A percentile compares a stretch with the other conserved stretches of the same genome.
These are phyloP conservation scores for Balaenoptera acutorostrata DNA, from an alignment of 2,113 vertebrate species.

Conservation along the genomic window DNA sequence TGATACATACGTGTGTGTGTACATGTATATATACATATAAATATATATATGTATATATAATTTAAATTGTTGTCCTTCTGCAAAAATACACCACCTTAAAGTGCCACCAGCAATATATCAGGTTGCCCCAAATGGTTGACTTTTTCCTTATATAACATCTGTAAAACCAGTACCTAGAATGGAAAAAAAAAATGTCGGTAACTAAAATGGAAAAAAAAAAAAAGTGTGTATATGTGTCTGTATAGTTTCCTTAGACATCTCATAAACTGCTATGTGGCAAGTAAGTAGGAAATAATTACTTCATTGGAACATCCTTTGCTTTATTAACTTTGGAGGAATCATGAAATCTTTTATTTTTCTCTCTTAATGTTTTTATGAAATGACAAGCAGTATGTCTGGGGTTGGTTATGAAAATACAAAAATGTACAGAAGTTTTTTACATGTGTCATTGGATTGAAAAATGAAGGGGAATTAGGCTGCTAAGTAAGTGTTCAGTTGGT, in stretches of 20 bases:
- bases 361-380: background rate
- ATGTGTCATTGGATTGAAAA: background rate
- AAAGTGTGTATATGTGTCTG: background rate
- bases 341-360: slow-evolving; percentile 11
- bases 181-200: background rate
- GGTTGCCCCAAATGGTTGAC: background rate
- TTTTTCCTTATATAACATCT: background rate
- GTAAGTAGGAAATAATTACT: background rate
- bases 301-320: background rate
- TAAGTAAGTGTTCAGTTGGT: background rate
- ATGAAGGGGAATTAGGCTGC: background rate
- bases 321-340: background rate
- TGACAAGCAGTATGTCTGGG: background rate
- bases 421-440: background rate
- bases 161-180: background rate
- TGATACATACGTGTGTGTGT: background rate
- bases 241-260: background rate
- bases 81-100: background rate
- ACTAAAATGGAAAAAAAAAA: background rate
- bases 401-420: background rate
- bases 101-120: background rate
- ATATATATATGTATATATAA: background rate
- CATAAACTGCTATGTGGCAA: background rate
- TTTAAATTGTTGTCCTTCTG: background rate
- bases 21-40: background rate